phyloP scores from a whole-genome alignment of 2,113 vertebrate genomes.

The Junco hyemalis region DNA sequence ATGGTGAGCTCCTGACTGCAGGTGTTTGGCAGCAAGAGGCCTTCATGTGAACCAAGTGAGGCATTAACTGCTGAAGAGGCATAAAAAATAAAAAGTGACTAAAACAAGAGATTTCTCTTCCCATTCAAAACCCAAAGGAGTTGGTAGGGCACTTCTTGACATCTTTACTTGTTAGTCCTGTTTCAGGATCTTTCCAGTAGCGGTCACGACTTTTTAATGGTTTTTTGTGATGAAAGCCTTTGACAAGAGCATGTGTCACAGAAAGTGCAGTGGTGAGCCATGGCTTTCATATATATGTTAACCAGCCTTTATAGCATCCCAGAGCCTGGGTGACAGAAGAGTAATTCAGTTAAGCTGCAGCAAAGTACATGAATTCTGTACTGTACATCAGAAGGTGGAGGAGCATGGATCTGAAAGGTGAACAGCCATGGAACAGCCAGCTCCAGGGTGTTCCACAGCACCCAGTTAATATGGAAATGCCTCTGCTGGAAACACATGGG shows the following conservation, averaged over 20 bases:
- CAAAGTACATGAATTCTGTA: not conserved
- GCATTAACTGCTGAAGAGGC: not conserved
- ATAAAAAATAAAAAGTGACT: not conserved
- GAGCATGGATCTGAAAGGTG: not conserved
- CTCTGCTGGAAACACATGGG: not conserved
- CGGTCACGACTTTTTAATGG: not conserved
- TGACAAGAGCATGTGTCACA: conserved; percentile 16
- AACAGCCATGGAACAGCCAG: not conserved
- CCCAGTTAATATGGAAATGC: not conserved
- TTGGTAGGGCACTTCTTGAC: not conserved
- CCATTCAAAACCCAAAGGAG: not conserved
- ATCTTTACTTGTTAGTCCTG: not conserved
- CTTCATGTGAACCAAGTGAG: not conserved
- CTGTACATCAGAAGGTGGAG: not conserved
- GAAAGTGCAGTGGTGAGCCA: conserved; percentile 4
- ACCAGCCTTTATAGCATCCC: conserved; percentile 5
- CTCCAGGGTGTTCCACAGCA: not conserved
- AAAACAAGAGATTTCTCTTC: not conserved
- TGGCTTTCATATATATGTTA: conserved; percentile 61
- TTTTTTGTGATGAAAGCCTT: conserved; percentile 7
- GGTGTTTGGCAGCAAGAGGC: not conserved
- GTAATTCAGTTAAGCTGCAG: conserved; percentile 19
- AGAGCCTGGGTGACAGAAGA: not conserved
- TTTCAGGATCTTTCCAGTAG: not conserved
- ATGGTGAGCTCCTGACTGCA: not conserved